Evolutionary conservation across 92 coral and sea anemone genomes (phyloP).

Genomic region (Plumapathes pennacea): DNA sequence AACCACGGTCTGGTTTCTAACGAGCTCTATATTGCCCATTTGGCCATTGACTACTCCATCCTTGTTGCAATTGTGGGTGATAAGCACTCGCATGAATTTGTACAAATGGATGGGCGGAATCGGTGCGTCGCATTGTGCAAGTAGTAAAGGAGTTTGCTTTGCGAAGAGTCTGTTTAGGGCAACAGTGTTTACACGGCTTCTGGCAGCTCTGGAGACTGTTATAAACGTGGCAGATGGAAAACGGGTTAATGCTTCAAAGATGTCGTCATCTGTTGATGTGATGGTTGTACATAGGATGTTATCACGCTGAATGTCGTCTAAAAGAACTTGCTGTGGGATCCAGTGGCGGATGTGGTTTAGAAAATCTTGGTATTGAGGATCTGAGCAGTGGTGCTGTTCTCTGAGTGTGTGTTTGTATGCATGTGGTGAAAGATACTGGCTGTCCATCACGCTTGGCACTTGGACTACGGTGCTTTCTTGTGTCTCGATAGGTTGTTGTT

Average conservation of each 20-base stretch:
- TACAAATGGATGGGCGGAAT: not conserved
- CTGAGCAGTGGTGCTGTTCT: not conserved
- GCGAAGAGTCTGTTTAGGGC: too few relatives aligned
- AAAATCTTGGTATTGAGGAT: not conserved
- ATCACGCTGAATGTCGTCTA: not conserved
- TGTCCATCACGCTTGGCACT: not conserved
- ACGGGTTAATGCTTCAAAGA: not conserved
- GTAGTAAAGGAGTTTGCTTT: too few relatives aligned
- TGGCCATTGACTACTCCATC: constrained; percentile 4
- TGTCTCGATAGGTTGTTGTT: not conserved
- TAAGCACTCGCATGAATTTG: constrained; percentile 1
- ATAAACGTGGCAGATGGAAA: not conserved
- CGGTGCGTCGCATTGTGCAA: constrained; percentile 1
- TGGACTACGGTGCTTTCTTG: not conserved
- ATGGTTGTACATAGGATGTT: not conserved
- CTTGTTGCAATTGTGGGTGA: constrained; percentile 5
- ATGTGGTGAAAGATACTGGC: too few relatives aligned
- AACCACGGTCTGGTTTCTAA: not conserved
- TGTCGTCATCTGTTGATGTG: not conserved
- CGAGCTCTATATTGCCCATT: not conserved
- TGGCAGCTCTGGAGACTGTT: constrained; percentile 14
- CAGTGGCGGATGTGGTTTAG: not conserved
- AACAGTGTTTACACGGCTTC: too few relatives aligned
- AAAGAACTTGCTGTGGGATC: not conserved
- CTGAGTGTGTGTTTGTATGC: not conserved